Percentiles rank a stretch among this genome's conserved stretches.
Evolutionary conservation across 2,113 vertebrate species (phyloP).

Genomic region (Etheostoma spectabile): DNA sequence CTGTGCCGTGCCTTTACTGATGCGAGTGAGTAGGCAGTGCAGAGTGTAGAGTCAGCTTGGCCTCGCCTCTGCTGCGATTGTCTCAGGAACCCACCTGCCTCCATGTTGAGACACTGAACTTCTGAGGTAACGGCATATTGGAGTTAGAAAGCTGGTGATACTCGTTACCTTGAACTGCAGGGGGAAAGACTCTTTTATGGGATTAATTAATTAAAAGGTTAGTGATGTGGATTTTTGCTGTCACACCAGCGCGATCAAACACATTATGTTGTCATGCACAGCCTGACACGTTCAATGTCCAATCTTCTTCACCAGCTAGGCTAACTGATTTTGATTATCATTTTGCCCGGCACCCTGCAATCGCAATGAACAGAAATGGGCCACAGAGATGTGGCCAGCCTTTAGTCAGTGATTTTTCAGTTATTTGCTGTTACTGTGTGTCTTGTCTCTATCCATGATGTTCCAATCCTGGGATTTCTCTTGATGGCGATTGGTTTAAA

Average conservation of each 20-base stretch:
- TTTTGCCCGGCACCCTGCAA: too few species aligned
- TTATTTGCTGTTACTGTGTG: background rate
- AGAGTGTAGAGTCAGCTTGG: background rate
- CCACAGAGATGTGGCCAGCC: background rate
- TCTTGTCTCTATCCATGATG: too few species aligned
- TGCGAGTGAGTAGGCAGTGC: background rate
- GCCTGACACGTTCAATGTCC: background rate
- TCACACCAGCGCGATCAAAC: background rate
- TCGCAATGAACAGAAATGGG: background rate
- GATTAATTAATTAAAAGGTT: background rate
- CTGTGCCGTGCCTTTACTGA: slow-evolving; percentile 4
- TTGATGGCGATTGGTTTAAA: too few species aligned
- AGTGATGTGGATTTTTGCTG: slow-evolving; percentile 3
- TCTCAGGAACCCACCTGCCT: background rate
- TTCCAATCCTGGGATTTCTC: too few species aligned
- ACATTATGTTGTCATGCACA: background rate
- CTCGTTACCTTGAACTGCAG: background rate
- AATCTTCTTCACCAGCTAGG: background rate
- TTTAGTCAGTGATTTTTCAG: background rate
- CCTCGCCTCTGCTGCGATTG: background rate
- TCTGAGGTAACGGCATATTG: background rate
- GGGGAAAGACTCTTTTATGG: background rate
- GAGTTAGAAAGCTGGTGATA: background rate
- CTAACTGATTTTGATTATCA: background rate
- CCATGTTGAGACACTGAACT: background rate